Conservation (phyloP, 2,797 vertebrate species). For the Agapornis canus region DNA sequence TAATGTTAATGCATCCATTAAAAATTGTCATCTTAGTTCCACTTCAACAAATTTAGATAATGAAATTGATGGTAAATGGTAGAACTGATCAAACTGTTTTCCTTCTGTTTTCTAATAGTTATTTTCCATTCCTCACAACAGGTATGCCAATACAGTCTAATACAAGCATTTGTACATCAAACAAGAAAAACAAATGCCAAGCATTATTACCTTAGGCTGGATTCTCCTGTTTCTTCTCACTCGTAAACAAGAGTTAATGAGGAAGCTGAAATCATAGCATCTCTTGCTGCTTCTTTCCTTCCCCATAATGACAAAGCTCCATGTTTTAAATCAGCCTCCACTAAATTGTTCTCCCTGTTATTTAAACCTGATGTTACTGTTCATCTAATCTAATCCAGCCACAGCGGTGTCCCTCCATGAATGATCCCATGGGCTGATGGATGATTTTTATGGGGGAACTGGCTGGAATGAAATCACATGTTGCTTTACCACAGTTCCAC, state of each 20-base stretch:
- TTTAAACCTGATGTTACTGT: background rate
- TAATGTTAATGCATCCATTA: background rate
- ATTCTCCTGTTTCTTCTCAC: constrained; percentile 51
- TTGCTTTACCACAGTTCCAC: background rate
- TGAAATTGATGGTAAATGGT: background rate
- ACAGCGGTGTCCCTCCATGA: background rate
- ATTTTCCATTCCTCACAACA: background rate
- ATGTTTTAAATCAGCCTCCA: constrained; percentile 8
- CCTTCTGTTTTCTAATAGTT: background rate
- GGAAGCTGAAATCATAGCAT: constrained; percentile 53
- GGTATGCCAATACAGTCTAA: background rate
- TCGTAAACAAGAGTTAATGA: constrained; percentile 35
- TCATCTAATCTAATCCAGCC: background rate
- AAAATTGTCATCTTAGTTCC: background rate
- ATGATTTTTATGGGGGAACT: background rate
- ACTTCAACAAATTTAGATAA: background rate
- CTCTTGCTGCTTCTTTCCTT: background rate
- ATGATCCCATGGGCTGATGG: background rate
- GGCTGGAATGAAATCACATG: background rate
- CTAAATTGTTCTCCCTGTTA: background rate
- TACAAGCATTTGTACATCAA: background rate
- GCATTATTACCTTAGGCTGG: constrained; percentile 50
- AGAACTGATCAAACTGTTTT: background rate
- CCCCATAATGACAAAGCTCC: constrained; percentile 36
- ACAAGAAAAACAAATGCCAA: background rate